phyloP scores from a whole-genome alignment of 2,888 invertebrate genomes.

The Catotricha subobsoleta region DNA sequence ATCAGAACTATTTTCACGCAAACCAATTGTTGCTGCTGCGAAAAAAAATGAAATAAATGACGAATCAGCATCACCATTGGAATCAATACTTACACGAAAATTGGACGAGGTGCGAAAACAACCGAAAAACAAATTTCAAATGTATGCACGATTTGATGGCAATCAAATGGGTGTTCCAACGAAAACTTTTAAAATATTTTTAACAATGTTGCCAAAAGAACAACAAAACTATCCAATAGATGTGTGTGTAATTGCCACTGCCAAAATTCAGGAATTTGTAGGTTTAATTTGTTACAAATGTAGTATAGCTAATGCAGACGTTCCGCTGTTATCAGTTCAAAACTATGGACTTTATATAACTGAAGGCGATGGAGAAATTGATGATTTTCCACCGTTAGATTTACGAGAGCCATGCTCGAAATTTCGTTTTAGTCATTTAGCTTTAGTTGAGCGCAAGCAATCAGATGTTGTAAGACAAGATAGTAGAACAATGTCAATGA shows the following conservation, averaged over 20 bases:
- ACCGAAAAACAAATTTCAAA: constrained; percentile 71
- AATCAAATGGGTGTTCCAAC: constrained; percentile 60
- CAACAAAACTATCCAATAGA: constrained; percentile 70
- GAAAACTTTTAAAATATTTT: constrained; percentile 74
- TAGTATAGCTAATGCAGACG: constrained; percentile 45
- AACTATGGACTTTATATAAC: constrained; percentile 83
- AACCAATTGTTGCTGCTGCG: background rate
- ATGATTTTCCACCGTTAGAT: constrained; percentile 86
- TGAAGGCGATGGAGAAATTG: constrained; percentile 91
- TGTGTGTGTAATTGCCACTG: constrained; percentile 61
- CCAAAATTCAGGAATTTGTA: constrained; percentile 78
- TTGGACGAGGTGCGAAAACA: constrained; percentile 57
- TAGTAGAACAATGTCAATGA: constrained; percentile 25
- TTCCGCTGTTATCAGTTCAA: constrained; percentile 41
- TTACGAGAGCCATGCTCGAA: constrained; percentile 76
- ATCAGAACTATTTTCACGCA: constrained; percentile 1
- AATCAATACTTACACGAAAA: constrained; percentile 44
- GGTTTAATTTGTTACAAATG: constrained; percentile 81
- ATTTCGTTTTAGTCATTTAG: constrained; percentile 79
- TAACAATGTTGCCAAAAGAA: constrained; percentile 69
- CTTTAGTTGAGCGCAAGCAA: constrained; percentile 54
- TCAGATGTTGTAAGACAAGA: constrained; percentile 18
- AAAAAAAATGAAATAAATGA: constrained; percentile 15
- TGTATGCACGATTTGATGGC: constrained; percentile 85
- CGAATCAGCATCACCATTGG: constrained; percentile 30